These are phyloP conservation scores for Onychorhynchus coronatus DNA, from an alignment of 2,113 vertebrate species.

Conservation along the genomic window DNA sequence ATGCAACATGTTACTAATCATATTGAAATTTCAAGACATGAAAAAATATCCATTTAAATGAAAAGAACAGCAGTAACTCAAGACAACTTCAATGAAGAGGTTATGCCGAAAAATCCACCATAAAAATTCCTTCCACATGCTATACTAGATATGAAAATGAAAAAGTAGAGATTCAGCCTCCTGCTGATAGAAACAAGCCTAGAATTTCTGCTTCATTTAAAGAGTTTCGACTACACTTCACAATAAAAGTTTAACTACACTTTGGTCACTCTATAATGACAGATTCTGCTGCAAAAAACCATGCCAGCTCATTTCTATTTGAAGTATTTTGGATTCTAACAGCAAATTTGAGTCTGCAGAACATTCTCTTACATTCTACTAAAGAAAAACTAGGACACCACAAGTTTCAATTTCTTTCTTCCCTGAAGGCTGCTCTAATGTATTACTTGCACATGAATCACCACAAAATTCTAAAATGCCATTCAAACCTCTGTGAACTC, in stretches of 20 bases:
- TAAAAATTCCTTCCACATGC: background rate
- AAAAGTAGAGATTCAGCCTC: background rate
- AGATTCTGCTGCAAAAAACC: background rate
- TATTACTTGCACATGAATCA: constrained; percentile 10
- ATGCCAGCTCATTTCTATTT: background rate
- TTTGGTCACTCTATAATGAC: background rate
- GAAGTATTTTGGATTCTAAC: background rate
- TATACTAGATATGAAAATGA: background rate
- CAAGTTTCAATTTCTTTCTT: background rate
- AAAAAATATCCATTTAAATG: background rate
- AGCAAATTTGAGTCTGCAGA: background rate
- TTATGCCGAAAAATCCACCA: background rate
- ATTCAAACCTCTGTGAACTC: background rate
- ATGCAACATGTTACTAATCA: background rate
- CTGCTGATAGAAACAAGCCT: background rate
- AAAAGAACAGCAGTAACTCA: background rate
- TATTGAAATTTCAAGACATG: background rate
- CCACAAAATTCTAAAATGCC: background rate
- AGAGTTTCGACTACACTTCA: background rate
- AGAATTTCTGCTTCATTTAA: background rate
- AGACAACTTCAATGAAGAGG: background rate
- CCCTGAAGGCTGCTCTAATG: background rate
- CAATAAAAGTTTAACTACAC: background rate
- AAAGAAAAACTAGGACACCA: background rate
- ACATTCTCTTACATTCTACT: background rate